A percentile compares a stretch with the other conserved stretches of the same genome.
Evolutionary conservation across 2,797 vertebrate species (phyloP).

Genomic region (Saxicola maurus): DNA sequence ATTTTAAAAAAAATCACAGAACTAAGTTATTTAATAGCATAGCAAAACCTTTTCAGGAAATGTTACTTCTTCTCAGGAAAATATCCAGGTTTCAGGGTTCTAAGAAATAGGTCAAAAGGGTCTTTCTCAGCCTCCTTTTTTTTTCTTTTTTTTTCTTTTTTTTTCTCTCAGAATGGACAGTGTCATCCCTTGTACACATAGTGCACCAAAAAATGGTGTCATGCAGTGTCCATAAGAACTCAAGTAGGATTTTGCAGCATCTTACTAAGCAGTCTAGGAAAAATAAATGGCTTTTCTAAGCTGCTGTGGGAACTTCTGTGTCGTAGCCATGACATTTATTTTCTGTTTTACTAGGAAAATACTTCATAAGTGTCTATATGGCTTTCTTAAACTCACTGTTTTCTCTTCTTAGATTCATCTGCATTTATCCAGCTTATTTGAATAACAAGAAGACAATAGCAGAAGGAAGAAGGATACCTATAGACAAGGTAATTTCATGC

Average conservation of each 20-base stretch:
- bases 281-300: not conserved
- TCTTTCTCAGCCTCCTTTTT: not conserved
- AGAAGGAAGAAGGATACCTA: slow-evolving; percentile 88
- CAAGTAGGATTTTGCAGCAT: not conserved
- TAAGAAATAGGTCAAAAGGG: not conserved
- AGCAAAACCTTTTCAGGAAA: not conserved
- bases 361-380: not conserved
- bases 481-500: slow-evolving; percentile 81
- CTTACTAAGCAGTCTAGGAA: not conserved
- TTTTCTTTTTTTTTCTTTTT: too few relatives aligned
- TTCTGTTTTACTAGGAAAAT: not conserved
- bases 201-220: not conserved
- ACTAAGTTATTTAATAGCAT: not conserved
- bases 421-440: slow-evolving; percentile 91
- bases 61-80: not conserved
- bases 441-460: slow-evolving; percentile 96
- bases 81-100: not conserved
- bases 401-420: slow-evolving; percentile 82
- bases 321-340: not conserved
- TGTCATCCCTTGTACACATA: fast-evolving
- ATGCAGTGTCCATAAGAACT: not conserved
- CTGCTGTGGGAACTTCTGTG: not conserved
- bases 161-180: too few relatives aligned
- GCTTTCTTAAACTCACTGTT: not conserved
- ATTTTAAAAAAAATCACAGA: not conserved